Base-by-base conservation (phyloP, 2,797 vertebrate species). In the Delichon dasypus region DNA sequence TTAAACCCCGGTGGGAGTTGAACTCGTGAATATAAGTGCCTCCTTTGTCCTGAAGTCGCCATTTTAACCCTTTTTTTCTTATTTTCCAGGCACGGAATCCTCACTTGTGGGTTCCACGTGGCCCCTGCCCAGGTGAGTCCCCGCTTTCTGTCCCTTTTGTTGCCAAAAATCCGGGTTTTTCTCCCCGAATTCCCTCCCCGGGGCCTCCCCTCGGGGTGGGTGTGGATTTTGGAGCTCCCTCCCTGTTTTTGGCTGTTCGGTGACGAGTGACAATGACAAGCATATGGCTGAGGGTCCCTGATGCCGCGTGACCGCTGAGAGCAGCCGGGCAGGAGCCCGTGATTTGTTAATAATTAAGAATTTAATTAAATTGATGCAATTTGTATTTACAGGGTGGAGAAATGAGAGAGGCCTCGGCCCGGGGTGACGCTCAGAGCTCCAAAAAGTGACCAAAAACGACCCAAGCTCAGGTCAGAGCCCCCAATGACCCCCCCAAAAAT, bases 1-100 rank as follows among this genome's bases (percentile, higher is more conserved):
- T 30, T 15, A 6, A 25, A 5, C 0, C 1, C 10, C 20, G 1
- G 1, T 10, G 2, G 0, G 0, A 3, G 12, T 17, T 16, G 0
- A 40, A 20, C 2, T 34, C 0, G 5, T 18, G 2, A 2, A 1
- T 4, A 2, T 1, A 1, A 7, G 0, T 1, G 0, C 0, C 0
- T 18, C 0, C 0, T 40, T 65, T 16, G 5, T 5, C 0, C 2
- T 5, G 5, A 16, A 17, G 2, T 4, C 0, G 0, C 1, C 0
- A 0, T 34, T 42, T 34, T 8, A 50, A 13, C 0, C 0, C 0
- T 2, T 14, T 13, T 21, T 61, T 26, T 7, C 1, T 10, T 9
- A 1, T 32, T 50, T 48, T 32, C 0, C 36, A 11, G 45, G 11
- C 1, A 0, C 1, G 25, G 7, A 23, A 2, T 5, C 1, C 2